Conservation (phyloP, 1,140 invertebrate species). For the Bombus superbus region DNA sequence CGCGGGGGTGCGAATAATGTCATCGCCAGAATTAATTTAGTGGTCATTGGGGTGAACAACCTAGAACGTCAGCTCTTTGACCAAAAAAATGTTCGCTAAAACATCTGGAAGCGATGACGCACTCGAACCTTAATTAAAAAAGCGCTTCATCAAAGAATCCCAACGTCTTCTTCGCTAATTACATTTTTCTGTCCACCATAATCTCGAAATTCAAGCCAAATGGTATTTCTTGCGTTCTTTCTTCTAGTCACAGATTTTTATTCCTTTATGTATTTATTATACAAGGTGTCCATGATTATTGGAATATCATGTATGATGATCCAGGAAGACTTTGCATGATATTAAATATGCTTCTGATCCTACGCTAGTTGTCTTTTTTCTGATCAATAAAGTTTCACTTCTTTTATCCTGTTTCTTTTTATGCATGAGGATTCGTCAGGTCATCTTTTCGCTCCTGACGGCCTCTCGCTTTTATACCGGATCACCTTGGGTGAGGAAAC, state of each 20-base stretch:
- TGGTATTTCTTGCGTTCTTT: not conserved
- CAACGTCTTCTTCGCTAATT: not conserved
- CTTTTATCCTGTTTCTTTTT: not conserved
- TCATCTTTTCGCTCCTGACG: not conserved
- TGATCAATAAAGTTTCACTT: not conserved
- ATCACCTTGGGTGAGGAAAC: constrained; percentile 61
- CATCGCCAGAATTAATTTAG: constrained; percentile 27
- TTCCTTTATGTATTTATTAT: not conserved
- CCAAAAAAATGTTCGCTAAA: not conserved
- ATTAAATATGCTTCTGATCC: not conserved
- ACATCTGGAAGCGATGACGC: constrained; percentile 22
- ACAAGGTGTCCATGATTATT: not conserved
- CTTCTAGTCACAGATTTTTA: not conserved
- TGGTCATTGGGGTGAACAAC: not conserved
- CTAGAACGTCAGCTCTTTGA: not conserved
- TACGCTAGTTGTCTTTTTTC: not conserved
- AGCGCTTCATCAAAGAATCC: not conserved
- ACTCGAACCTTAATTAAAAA: not conserved
- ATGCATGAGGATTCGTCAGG: not conserved
- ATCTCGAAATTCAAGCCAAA: not conserved
- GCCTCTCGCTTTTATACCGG: constrained; percentile 58
- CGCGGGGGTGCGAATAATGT: constrained; percentile 7
- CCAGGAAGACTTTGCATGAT: not conserved
- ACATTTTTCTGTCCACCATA: not conserved
- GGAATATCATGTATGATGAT: not conserved